phyloP scores from a whole-genome alignment of 2,113 vertebrate species.

The Chiloscyllium plagiosum region DNA sequence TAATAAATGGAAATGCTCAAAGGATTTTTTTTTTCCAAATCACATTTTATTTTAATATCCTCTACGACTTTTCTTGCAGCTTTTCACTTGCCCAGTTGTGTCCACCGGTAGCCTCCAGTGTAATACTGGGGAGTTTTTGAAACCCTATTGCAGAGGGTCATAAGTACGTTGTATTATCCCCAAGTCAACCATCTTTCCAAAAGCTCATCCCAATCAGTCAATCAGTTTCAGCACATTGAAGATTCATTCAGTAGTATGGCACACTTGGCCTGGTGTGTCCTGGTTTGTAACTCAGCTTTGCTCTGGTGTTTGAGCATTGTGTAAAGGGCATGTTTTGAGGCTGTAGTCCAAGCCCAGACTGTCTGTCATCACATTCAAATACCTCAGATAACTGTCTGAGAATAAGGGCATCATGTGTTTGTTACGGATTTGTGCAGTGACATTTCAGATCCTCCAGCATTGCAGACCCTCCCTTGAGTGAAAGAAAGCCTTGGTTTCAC shows the following conservation, averaged over 20 bases:
- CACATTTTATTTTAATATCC: not conserved
- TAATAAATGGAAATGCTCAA: no score
- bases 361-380: constrained; percentile 7
- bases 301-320: not conserved
- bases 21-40: not conserved
- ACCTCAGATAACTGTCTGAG: not conserved
- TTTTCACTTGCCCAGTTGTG: not conserved
- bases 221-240: not conserved
- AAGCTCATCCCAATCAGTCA: no score
- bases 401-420: not conserved
- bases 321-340: not conserved
- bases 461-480: not conserved
- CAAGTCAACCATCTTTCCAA: no score
- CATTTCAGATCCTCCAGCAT: not conserved
- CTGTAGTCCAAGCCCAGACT: not conserved
- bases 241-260: not conserved
- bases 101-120: not conserved
- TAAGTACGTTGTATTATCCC: no score
- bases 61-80: not conserved
- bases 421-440: not conserved
- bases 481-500: not conserved
- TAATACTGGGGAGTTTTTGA: not conserved
- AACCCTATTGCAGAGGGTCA: no score
- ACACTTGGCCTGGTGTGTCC: not conserved
- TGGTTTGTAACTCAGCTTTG: not conserved